phyloP scores from a whole-genome alignment of 2,888 invertebrate species.

The Hybos culiciformis region DNA sequence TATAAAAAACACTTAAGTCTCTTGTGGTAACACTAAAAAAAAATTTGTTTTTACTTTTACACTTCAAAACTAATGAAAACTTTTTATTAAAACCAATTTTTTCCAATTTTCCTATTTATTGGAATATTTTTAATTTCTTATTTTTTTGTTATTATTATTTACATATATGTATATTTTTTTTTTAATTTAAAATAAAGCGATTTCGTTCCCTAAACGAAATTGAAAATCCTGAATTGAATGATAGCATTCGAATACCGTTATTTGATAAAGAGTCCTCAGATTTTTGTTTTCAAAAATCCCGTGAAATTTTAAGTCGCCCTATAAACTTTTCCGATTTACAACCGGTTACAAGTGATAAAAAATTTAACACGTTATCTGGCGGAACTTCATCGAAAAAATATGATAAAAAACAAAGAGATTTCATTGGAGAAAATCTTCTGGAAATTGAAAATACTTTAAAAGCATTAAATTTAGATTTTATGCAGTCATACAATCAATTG shows the following conservation, averaged over 20 bases:
- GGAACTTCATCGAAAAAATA: neutral
- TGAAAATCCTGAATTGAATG: constrained; percentile 32
- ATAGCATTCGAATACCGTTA: constrained; percentile 44
- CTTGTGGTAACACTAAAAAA: constrained; percentile 2
- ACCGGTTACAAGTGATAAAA: constrained; percentile 9
- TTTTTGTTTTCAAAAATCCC: constrained; percentile 57
- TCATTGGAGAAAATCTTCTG: constrained; percentile 33
- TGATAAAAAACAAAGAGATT: constrained; percentile 19
- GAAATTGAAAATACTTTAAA: constrained; percentile 36
- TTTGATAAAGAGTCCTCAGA: constrained; percentile 63
- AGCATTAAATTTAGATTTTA: constrained; percentile 34
- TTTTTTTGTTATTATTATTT: constrained; percentile 16
- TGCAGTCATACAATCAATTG: constrained; percentile 35
- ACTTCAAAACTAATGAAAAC: neutral
- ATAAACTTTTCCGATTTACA: constrained; percentile 27
- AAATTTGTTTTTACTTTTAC: neutral
- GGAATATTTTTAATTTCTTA: constrained; percentile 9
- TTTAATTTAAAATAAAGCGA: constrained; percentile 31
- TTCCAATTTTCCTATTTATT: neutral
- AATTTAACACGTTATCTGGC: constrained; percentile 19
- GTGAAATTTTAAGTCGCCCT: constrained; percentile 51
- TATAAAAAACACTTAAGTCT: constrained; percentile 5
- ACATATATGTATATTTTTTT: constrained; percentile 12
- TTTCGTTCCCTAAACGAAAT: constrained; percentile 41
- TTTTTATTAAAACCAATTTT: constrained; percentile 6